Evolutionary conservation across 2,888 invertebrate species (phyloP).

Genomic region (Selenia dentaria): DNA sequence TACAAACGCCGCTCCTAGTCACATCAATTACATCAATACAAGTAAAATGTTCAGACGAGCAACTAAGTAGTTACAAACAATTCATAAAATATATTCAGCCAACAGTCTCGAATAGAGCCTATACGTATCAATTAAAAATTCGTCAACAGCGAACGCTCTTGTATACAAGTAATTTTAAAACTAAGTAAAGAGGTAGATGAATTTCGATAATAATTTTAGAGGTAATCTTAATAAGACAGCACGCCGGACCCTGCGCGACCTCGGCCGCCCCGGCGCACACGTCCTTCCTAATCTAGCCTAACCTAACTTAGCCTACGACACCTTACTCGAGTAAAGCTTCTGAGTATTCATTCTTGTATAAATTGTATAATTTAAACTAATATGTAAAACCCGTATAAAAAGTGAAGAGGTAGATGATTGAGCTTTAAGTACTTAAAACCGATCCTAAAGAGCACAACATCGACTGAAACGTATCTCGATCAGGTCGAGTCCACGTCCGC

Average conservation of each 20-base stretch:
- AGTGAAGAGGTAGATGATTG: slow-evolving; percentile 83
- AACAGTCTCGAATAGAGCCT: slow-evolving; percentile 75
- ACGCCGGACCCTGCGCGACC: slow-evolving; percentile 79
- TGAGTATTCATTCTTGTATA: slow-evolving; percentile 83
- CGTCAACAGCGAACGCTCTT: slow-evolving; percentile 72
- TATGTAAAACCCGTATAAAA: slow-evolving; percentile 84
- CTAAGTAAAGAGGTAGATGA: slow-evolving; percentile 83
- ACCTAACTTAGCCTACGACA: slow-evolving; percentile 67
- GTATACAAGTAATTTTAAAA: slow-evolving; percentile 59
- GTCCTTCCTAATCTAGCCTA: slow-evolving; percentile 41
- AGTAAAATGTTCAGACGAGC: slow-evolving; percentile 56
- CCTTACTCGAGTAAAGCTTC: slow-evolving; percentile 84
- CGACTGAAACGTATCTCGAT: slow-evolving; percentile 47
- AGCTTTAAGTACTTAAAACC: slow-evolving; percentile 82
- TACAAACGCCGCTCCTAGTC: slow-evolving; percentile 57
- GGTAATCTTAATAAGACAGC: slow-evolving; percentile 48
- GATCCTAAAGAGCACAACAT: slow-evolving; percentile 71
- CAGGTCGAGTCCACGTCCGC: slow-evolving; percentile 38
- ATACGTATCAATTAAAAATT: slow-evolving; percentile 64
- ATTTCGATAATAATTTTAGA: slow-evolving; percentile 72
- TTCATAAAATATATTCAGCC: slow-evolving; percentile 80
- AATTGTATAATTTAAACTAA: slow-evolving; percentile 84
- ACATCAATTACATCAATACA: slow-evolving; percentile 5
- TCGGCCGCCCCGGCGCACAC: slow-evolving; percentile 67
- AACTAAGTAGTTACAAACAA: slow-evolving; percentile 73